Base-by-base conservation (phyloP, 2,797 vertebrate genomes). In the Muraenolepis orangiensis region DNA sequence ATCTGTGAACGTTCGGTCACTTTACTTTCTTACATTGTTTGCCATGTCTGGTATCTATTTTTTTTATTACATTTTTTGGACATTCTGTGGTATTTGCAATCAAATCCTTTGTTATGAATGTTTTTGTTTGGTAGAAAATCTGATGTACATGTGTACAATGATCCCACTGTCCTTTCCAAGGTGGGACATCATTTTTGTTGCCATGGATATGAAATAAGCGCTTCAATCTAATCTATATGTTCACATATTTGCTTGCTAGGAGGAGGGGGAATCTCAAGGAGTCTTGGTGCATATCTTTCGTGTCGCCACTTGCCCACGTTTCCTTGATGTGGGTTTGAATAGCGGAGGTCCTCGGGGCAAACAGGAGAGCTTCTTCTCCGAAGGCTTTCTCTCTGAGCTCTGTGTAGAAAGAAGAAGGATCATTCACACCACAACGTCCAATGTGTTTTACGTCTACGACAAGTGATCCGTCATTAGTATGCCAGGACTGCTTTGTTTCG, bases 281-380 rank as follows among this genome's bases (percentile, higher is more conserved):
- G 76, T 87, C 83, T n/a, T 86, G 57, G 86, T 91, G 90, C 93
- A 94, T 95, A 93, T 90, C 91, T 95, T 89, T 93, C 94, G 85
- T 92, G 94, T 87, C 88, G 91, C 90, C 90, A 93, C 94, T 92
- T 87, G 94, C 86, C 92, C 89, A 85, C 87, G 83, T 87, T 87
- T 84, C 81, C 86, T 87, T 87, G 85, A 79, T 82, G 86, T 88
- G 87, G 76, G 82, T 86, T 84, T 83, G 83, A 85, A 87, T 87
- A 87, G 86, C 84, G 82, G 87, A 86, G 83, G 81, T 90, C 85
- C 89, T 30, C 32, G 38, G 82, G 70, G 88, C 82, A 87, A 85
- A 80, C 76, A 86, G 84, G 83, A 86, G 75, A 72, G 72, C 79
- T 74, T 89, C 81, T 89, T 23, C 23, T 11, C n/a, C n/a, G n/a